These are phyloP conservation scores for Peromyscus eremicus DNA, from an alignment of 2,797 vertebrate genomes.

Conservation along the genomic window DNA sequence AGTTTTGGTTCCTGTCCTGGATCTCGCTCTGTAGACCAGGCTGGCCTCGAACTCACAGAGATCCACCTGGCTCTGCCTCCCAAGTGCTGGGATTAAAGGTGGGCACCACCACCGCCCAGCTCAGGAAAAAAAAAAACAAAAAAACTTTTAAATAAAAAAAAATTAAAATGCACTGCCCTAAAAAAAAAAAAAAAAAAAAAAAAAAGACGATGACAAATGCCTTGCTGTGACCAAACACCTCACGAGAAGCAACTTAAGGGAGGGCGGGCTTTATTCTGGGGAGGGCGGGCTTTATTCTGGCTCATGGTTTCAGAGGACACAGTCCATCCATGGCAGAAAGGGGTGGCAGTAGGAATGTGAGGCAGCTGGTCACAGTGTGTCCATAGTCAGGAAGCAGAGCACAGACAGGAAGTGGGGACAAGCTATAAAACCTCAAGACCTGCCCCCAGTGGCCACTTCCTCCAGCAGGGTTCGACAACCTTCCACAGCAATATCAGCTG, in stretches of 20 bases:
- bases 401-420: not conserved
- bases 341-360: not conserved
- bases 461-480: not conserved
- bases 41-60: too few relatives aligned
- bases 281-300: not conserved
- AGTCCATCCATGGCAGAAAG: not conserved
- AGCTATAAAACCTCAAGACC: not conserved
- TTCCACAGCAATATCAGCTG: not conserved
- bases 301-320: not conserved
- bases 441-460: not conserved
- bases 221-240: not conserved
- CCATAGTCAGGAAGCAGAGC: not conserved
- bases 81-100: too few relatives aligned
- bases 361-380: not conserved
- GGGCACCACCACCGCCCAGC: too few relatives aligned
- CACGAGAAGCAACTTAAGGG: not conserved
- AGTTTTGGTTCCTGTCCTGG: too few relatives aligned
- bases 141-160: too few relatives aligned
- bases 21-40: too few relatives aligned
- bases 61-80: too few relatives aligned
- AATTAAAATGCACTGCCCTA: too few relatives aligned
- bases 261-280: not conserved
- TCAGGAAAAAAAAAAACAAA: too few relatives aligned
- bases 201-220: not conserved
- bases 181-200: too few relatives aligned